Conservation (phyloP, 2,113 vertebrate genomes). For the Willisornis vidua region DNA sequence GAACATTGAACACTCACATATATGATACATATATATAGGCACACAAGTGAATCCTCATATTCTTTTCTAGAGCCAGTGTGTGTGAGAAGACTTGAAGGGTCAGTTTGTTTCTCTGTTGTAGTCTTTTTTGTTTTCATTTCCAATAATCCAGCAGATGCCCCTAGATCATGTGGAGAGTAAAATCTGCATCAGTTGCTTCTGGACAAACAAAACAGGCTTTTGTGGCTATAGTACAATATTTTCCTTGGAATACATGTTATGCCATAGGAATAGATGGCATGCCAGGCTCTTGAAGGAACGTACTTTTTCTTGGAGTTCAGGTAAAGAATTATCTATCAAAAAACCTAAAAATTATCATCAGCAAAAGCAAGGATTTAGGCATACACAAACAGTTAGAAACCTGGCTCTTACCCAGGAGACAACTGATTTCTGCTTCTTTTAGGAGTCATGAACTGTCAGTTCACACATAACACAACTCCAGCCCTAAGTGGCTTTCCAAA, state of each 20-base stretch:
- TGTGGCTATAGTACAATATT: not conserved
- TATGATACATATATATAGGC: not conserved
- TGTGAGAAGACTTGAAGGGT: conserved; percentile 5
- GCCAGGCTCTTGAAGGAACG: not conserved
- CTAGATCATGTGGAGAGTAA: conserved; percentile 12
- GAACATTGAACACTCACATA: not conserved
- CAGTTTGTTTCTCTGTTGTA: not conserved
- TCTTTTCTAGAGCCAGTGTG: conserved; percentile 3
- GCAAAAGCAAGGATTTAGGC: not conserved
- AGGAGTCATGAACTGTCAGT: not conserved
- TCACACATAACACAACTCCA: not conserved
- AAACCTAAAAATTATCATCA: not conserved
- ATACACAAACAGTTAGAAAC: not conserved
- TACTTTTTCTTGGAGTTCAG: not conserved
- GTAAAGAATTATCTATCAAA: conserved; percentile 5
- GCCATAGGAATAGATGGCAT: not conserved
- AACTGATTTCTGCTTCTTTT: not conserved
- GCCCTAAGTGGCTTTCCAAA: not conserved
- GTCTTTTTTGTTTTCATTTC: conserved; percentile 22
- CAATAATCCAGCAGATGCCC: conserved; percentile 14
- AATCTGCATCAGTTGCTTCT: not conserved
- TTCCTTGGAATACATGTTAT: conserved; percentile 2
- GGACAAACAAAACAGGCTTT: not conserved
- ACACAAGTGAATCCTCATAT: not conserved
- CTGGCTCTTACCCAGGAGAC: not conserved